Base-by-base conservation (phyloP, 92 coral and sea anemone species). In the Isaurus tuberculatus region DNA sequence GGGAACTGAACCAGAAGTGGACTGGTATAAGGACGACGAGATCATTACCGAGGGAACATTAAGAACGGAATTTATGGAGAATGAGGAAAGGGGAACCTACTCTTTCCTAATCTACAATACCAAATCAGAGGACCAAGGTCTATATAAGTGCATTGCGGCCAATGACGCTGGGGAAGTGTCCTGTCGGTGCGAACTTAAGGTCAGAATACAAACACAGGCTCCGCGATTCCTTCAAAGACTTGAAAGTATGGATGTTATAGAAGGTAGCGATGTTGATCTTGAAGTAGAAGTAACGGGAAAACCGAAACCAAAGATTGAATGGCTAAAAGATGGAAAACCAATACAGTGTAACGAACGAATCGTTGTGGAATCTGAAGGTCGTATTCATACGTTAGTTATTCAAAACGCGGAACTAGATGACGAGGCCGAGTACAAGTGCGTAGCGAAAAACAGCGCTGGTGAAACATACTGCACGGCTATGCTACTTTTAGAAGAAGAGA, bases 211-310 rank as follows among this genome's bases (percentile, higher is more conserved):
- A 13, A 77, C 83, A 43, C 80, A 68, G 3, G 84, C 93, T 22
- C 98, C 99, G 0, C 87, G 86, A 77, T 97, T 97, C 68, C 84
- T 97, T n/a, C 97, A 94, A 78, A 86, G 90, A 44, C 92, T 94
- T 19, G 95, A 92, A 51, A 89, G 89, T 75, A 92, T 77, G 48
- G 95, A 94, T 34, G 95, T 91, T 34, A 64, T 92, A 11, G 95
- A 90, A 78, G 94, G 97, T 16, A 75, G 72, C 29, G 92, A 85
- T 51, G 84, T 90, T 5, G 91, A 90, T 85, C 91, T 97, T 8
- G 99, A 97, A 73, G 94, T 90, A 26, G 99, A 94, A 32, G 94
- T 97, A 44, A 90, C 86, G 22, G 99, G 99, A 17, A 91, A 83
- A 44, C 99, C 99, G 29, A 86, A 85, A 61, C 99, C 99, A 70